Base-by-base conservation (phyloP, 2,888 invertebrate species). In the Orchesellides sinensis region DNA sequence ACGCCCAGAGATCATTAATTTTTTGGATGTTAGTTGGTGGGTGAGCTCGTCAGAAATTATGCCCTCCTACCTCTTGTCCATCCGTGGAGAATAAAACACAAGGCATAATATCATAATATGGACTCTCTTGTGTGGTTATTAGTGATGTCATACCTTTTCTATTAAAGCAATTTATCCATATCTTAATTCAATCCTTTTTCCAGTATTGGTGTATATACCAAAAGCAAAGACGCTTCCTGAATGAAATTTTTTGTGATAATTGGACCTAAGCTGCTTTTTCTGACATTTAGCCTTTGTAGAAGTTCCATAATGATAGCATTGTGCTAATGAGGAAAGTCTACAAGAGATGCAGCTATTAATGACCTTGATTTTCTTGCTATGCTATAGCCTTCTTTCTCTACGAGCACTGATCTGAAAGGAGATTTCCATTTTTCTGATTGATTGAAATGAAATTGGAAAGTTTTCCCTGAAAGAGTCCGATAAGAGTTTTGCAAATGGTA, bases 1-100 rank as follows among this genome's bases (percentile, higher is more conserved):
- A 79, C 79, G 79, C 79, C 79, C 79, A 70, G 32, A 70, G 70
- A 79, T 79, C 79, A 70, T 79, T 79, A 79, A 79, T 79, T 70
- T 70, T 70, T 79, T 59, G 40, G 40, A 40, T 40, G 40, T 2
- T 40, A 2, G 40, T 40, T 54, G 2, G 40, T 40, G 40, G 40
- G 40, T 40, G 40, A 40, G 32, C 59, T 56, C n/a, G 21, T 69
- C 54, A 8, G n/a, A 40, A 40, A 40, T 40, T 40, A 40, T 40
- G 40, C n/a, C 40, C 10, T 40, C 14, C 40, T n/a, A n/a, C n/a
- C n/a, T n/a, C n/a, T n/a, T n/a, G n/a, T 69, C 68, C 54, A 21
- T 35, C 54, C 52, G 25, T 40, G 40, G 40, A 40, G 10, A 5
- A 40, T 40, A n/a, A 40, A 40, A 10, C 40, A 40, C n/a, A 40